Evolutionary conservation across 2,797 vertebrate genomes (phyloP), one percentile per base, ranked within the genome.

Genomic region (Sebastes diploproa): DNA sequence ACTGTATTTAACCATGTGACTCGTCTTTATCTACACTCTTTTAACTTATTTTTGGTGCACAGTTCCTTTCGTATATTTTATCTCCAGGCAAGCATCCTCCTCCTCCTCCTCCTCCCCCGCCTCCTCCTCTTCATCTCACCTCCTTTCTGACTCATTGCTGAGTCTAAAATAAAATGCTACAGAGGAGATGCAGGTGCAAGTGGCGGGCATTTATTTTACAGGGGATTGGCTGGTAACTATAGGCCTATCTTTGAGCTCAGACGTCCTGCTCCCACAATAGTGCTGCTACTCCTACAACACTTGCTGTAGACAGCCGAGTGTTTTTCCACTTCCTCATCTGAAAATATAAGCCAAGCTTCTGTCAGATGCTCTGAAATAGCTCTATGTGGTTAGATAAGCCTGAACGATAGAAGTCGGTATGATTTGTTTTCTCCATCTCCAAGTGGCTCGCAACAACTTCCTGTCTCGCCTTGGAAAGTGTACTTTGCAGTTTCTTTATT

Each of bases 151-250:
- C 81, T 93, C 92, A 93, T 66, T 77, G 84, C 88, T 14, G 73
- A 59, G 77, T 86, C 69, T 86, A 91, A 93, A 94, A 93, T 91
- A 92, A 91, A 92, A 86, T 20, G 42, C 80, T 65, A 29, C 85
- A 82, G 71, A 78, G 75, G 68, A 82, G 80, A 84, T 84, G 82
- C 87, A 90, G 90, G 87, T 90, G 89, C 72, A 83, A 85, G 78
- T 72, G 78, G 80, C 79, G 64, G 82, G 11, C 85, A 72, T 71
- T 79, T 66, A 64, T 80, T 86, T 89, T 81, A 78, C 70, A 54
- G 38, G 18, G 71, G 74, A 85, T 87, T 80, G 78, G 80, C 73
- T 83, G 82, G 32, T 71, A 80, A 68, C 83, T 80, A 75, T 36
- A 76, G 73, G 25, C 55, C 66, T 68, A 25, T 85, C 74, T 61